These are phyloP conservation scores for Porites divaricata DNA, from an alignment of 92 coral and sea anemone species.

Conservation along the genomic window DNA sequence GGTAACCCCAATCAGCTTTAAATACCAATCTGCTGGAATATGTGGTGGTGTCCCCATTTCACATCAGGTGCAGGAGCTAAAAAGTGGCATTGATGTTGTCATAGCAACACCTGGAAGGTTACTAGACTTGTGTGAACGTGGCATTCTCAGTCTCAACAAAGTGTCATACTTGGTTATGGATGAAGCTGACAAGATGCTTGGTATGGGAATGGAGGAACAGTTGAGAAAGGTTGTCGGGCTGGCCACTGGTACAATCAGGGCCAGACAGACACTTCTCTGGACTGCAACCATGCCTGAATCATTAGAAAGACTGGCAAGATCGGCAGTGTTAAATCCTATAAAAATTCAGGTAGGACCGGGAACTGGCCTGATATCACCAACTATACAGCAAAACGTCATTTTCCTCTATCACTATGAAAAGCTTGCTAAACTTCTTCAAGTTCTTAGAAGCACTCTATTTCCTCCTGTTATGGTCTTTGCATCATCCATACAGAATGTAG, in stretches of 20 bases:
- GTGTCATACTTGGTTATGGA: slow-evolving; percentile 93
- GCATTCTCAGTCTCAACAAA: slow-evolving; percentile 71
- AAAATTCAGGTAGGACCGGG: slow-evolving; percentile 90
- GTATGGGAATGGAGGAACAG: slow-evolving; percentile 98
- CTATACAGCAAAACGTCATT: slow-evolving; percentile 79
- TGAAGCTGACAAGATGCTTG: slow-evolving; percentile 97
- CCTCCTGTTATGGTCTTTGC: slow-evolving; percentile 98
- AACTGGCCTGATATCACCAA: slow-evolving; percentile 87
- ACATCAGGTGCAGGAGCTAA: slow-evolving; percentile 71
- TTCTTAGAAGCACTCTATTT: slow-evolving; percentile 83
- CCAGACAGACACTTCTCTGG: slow-evolving; percentile 95
- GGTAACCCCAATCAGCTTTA: not conserved
- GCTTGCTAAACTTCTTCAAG: slow-evolving; percentile 78
- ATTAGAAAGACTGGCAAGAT: slow-evolving; percentile 91
- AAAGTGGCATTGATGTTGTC: slow-evolving; percentile 83
- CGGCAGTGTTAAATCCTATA: slow-evolving; percentile 91
- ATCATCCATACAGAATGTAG: slow-evolving; percentile 95
- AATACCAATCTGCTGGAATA: slow-evolving; percentile 72
- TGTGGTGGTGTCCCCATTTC: slow-evolving; percentile 95
- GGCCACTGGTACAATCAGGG: slow-evolving; percentile 86
- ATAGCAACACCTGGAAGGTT: slow-evolving; percentile 96
- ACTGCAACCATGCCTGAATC: slow-evolving; percentile 98
- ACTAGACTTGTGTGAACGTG: slow-evolving; percentile 91
- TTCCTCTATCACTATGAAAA: slow-evolving; percentile 89
- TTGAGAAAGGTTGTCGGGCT: slow-evolving; percentile 91